phyloP scores from a whole-genome alignment of 2,113 vertebrate species.

The Xenus cinereus region DNA sequence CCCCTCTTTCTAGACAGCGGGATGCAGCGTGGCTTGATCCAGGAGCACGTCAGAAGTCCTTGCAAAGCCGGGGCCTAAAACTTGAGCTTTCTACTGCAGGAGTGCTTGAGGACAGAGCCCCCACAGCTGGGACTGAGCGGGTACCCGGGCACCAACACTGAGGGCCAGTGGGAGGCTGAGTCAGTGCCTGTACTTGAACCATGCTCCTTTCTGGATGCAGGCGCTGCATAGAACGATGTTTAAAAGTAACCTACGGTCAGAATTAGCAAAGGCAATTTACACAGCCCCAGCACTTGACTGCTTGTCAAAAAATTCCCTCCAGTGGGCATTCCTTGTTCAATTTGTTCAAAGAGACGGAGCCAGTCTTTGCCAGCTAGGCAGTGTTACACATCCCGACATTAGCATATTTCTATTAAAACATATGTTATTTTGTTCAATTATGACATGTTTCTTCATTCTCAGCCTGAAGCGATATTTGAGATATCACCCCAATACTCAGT shows the following conservation, averaged over 20 bases:
- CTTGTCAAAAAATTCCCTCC: not conserved
- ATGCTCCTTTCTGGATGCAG: not conserved
- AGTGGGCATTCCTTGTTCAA: not conserved
- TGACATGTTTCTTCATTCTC: not conserved
- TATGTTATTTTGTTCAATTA: constrained; percentile 20
- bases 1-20: not conserved
- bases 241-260: not conserved
- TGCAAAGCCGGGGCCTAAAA: not conserved
- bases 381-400: not conserved
- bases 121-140: fast-evolving
- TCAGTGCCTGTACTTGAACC: not conserved
- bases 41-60: not conserved
- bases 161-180: not conserved
- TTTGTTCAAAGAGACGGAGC: not conserved
- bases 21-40: not conserved
- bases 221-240: not conserved
- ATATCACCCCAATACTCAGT: not conserved
- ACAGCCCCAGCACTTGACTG: not conserved
- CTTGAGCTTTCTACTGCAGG: fast-evolving
- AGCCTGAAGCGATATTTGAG: not conserved
- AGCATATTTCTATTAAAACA: constrained; percentile 31
- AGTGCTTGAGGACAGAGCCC: fast-evolving
- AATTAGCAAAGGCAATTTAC: not conserved
- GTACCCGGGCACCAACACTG: not conserved
- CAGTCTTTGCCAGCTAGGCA: not conserved